These are phyloP conservation scores for Acestrorhynchus altus DNA, from an alignment of 2,797 vertebrate genomes.

Conservation along the genomic window DNA sequence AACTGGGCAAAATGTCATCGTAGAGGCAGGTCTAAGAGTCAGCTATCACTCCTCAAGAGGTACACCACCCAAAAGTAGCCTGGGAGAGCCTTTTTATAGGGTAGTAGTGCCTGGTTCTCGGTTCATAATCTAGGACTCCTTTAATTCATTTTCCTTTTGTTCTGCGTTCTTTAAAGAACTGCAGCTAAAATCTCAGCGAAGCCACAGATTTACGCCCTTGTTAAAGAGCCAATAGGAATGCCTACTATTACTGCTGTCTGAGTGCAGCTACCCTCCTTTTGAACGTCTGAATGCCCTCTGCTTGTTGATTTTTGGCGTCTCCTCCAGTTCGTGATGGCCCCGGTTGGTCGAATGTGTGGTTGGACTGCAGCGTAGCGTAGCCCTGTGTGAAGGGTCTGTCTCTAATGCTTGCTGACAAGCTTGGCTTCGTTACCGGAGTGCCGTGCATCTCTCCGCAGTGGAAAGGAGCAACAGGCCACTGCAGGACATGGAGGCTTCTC, in stretches of 20 bases:
- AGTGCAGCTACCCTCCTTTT: background rate
- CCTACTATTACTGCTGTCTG: background rate
- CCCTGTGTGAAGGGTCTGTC: background rate
- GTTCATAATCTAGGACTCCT: too few species aligned
- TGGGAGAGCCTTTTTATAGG: too few species aligned
- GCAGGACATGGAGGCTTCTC: background rate
- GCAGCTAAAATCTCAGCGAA: background rate
- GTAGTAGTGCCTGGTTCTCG: too few species aligned
- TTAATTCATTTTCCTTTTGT: too few species aligned
- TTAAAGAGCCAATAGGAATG: background rate
- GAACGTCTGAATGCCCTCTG: background rate
- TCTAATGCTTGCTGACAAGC: slow-evolving; percentile 4
- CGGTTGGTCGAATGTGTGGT: background rate
- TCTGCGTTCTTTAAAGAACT: too few species aligned
- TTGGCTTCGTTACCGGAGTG: background rate
- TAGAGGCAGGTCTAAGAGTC: too few species aligned
- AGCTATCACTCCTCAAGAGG: too few species aligned
- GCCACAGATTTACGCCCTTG: background rate
- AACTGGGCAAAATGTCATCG: too few species aligned
- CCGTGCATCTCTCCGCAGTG: background rate
- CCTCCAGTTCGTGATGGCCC: background rate
- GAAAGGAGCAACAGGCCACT: slow-evolving; percentile 5
- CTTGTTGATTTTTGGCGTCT: background rate
- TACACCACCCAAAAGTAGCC: too few species aligned
- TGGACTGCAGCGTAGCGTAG: background rate